Evolutionary conservation across 2,113 vertebrate species (phyloP).

Genomic region (Madoqua kirkii): DNA sequence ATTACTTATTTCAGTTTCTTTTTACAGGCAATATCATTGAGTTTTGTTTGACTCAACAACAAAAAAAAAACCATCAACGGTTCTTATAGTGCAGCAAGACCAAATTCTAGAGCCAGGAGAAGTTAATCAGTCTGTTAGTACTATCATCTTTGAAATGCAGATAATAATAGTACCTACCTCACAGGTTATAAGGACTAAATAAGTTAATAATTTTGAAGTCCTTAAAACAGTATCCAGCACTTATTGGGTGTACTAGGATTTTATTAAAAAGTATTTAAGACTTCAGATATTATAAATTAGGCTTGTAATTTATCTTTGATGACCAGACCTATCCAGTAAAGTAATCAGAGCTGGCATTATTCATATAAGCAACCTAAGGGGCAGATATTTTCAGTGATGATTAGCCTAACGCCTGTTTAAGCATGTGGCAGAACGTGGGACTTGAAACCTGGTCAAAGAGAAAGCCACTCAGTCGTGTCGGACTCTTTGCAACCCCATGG

Average conservation of each 20-base stretch:
- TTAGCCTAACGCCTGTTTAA: neutral
- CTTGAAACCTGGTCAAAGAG: neutral
- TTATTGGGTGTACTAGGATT: neutral
- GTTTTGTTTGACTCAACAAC: neutral
- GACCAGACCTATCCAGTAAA: neutral
- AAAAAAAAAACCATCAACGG: neutral
- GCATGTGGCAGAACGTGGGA: neutral
- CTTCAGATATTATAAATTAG: neutral
- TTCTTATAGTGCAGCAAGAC: neutral
- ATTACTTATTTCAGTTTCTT: neutral
- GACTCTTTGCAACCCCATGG: too few relatives aligned
- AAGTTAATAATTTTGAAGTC: neutral
- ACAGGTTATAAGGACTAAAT: neutral
- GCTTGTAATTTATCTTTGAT: neutral
- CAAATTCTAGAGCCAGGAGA: neutral
- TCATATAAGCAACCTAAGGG: neutral
- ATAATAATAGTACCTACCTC: neutral
- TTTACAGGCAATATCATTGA: neutral
- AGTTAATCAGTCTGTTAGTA: neutral
- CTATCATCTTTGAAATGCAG: neutral
- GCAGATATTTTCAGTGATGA: neutral
- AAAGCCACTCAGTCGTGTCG: neutral
- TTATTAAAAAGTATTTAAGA: neutral
- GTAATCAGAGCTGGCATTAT: neutral
- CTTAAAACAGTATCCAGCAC: neutral